Percentiles rank a stretch among this genome's conserved stretches.
Evolutionary conservation across 2,113 vertebrate species (phyloP).

Genomic region (Corythoichthys intestinalis): DNA sequence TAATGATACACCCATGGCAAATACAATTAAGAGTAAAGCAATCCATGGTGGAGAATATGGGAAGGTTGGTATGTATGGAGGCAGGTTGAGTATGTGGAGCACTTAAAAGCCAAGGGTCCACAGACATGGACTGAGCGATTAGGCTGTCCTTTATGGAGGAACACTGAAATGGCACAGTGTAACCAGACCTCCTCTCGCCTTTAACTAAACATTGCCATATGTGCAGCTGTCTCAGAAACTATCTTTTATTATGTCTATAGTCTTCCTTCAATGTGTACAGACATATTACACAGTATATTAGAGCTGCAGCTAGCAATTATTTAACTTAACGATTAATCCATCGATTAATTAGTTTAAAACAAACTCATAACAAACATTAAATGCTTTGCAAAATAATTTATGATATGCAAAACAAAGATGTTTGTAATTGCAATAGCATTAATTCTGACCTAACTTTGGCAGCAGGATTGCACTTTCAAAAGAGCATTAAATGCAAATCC

Average conservation of each 20-base stretch:
- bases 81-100: slow-evolving; percentile 53
- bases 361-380: too few species aligned
- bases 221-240: slow-evolving; percentile 41
- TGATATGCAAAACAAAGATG: too few species aligned
- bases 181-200: slow-evolving; percentile 55
- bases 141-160: slow-evolving; percentile 46
- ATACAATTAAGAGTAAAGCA: slow-evolving; percentile 98
- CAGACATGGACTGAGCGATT: slow-evolving; percentile 60
- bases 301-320: too few species aligned
- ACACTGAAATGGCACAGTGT: slow-evolving; percentile 57
- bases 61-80: slow-evolving; percentile 68
- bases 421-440: too few species aligned
- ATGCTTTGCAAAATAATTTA: too few species aligned
- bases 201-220: slow-evolving; percentile 42
- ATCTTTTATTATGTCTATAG: slow-evolving; percentile 14
- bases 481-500: too few species aligned
- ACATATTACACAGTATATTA: background rate
- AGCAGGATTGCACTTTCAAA: too few species aligned
- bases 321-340: too few species aligned
- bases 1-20: slow-evolving; percentile 62
- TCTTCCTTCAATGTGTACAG: slow-evolving; percentile 3
- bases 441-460: too few species aligned
- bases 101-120: slow-evolving; percentile 44
- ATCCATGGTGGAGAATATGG: slow-evolving; percentile 84
- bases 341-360: too few species aligned